Evolutionary conservation across 1,140 invertebrate genomes (phyloP).

Genomic region (Platyura marginata): DNA sequence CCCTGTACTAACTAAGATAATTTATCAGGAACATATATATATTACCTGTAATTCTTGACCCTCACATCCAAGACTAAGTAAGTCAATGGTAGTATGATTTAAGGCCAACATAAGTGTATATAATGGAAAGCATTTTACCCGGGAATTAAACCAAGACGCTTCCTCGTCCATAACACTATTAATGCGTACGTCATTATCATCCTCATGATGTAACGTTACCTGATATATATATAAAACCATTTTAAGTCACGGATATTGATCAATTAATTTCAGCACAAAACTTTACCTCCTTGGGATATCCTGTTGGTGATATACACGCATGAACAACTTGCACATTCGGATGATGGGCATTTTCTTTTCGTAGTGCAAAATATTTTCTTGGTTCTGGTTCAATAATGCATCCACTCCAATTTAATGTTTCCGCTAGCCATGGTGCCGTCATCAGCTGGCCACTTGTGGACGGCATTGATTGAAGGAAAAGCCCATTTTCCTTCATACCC

Average conservation of each 20-base stretch:
- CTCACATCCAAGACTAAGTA: constrained; percentile 49
- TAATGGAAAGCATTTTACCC: constrained; percentile 69
- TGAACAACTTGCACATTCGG: constrained; percentile 40
- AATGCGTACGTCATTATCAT: constrained; percentile 29
- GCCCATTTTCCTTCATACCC: constrained; percentile 28
- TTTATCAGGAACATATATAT: no score
- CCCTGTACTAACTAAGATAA: no score
- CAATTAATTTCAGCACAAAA: background rate
- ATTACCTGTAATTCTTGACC: constrained; percentile 34
- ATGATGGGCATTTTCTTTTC: constrained; percentile 30
- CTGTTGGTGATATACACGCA: constrained; percentile 52
- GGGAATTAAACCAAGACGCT: constrained; percentile 27
- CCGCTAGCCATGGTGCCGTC: constrained; percentile 39
- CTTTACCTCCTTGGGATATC: constrained; percentile 51
- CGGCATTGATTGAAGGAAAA: constrained; percentile 32
- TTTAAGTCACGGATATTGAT: background rate
- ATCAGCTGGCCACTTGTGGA: constrained; percentile 24
- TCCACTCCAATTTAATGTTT: constrained; percentile 50
- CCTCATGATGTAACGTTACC: constrained; percentile 43
- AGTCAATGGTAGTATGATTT: constrained; percentile 46
- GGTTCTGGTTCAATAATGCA: constrained; percentile 56
- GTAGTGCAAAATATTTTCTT: constrained; percentile 40
- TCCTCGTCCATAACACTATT: constrained; percentile 32
- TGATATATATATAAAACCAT: constrained; percentile 8
- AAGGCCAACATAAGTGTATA: constrained; percentile 60